These are phyloP conservation scores for Copidosoma floridanum DNA, from an alignment of 1,140 invertebrate species.

Conservation along the genomic window DNA sequence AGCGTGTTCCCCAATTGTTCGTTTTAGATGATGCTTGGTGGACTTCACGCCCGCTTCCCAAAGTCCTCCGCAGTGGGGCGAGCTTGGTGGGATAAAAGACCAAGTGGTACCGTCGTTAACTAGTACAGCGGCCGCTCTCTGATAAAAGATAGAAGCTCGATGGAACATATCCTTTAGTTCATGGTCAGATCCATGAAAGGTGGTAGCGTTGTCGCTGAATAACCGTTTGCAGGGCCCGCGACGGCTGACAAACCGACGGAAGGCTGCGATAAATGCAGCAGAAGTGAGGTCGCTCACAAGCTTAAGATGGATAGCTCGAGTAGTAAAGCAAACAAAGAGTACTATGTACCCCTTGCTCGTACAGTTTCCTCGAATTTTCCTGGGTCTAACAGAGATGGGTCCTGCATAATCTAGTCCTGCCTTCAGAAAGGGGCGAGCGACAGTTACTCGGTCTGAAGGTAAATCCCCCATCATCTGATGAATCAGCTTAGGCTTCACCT, in stretches of 20 bases:
- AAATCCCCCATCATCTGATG: constrained; percentile 8
- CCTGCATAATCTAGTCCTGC: constrained; percentile 7
- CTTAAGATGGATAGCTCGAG: constrained; percentile 34
- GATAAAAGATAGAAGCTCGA: neutral
- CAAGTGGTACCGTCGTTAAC: neutral
- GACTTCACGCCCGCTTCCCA: too few species aligned
- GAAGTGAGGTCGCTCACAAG: constrained; percentile 28
- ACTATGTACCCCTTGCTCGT: constrained; percentile 16
- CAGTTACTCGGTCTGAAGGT: neutral
- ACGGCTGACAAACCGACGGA: neutral
- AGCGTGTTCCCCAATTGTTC: too few species aligned
- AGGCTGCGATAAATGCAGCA: constrained; percentile 12
- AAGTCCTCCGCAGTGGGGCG: neutral
- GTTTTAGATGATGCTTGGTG: too few species aligned
- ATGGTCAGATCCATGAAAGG: neutral
- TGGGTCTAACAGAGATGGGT: constrained; percentile 10
- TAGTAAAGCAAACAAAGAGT: constrained; percentile 28
- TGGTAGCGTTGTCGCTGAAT: neutral
- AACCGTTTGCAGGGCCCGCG: neutral
- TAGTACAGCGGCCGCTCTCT: neutral
- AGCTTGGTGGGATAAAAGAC: constrained; percentile 2
- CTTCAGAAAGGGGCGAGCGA: neutral
- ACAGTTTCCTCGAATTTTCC: neutral
- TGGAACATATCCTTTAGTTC: neutral
- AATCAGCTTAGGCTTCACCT: neutral